phyloP scores from a whole-genome alignment of 2,888 invertebrate species.

The Sarcophaga caerulescens region DNA sequence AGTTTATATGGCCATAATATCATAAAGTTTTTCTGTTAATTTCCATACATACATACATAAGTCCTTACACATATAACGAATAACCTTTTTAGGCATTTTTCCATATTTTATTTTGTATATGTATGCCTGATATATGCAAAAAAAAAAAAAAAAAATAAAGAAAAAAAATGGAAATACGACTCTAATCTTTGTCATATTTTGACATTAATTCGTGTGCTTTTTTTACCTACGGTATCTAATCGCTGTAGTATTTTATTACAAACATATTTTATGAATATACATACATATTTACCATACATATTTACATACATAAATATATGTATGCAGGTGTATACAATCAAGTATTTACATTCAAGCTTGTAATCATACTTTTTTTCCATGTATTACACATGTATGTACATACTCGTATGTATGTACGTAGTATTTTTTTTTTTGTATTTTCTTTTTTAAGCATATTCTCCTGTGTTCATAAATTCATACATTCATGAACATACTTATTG shows the following conservation, averaged over 20 bases:
- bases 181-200: background rate
- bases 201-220: background rate
- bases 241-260: background rate
- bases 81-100: background rate
- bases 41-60: background rate
- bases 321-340: too few relatives aligned
- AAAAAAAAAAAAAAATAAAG: background rate
- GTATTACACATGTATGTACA: background rate
- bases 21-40: too few relatives aligned
- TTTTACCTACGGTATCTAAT: background rate
- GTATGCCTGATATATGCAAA: background rate
- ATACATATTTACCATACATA: background rate
- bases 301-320: background rate
- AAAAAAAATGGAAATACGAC: background rate
- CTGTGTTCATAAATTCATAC: background rate
- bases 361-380: background rate
- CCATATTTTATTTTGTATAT: background rate
- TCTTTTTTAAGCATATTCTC: background rate
- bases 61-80: background rate
- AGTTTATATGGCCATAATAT: too few relatives aligned
- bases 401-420: background rate
- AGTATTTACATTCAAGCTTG: too few relatives aligned
- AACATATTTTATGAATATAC: background rate
- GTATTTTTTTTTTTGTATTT: background rate
- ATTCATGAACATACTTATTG: too few relatives aligned